Evolutionary conservation across 2,888 invertebrate species (phyloP), one percentile per base, ranked within the genome.

Genomic region (Drosophila nr. fundita): DNA sequence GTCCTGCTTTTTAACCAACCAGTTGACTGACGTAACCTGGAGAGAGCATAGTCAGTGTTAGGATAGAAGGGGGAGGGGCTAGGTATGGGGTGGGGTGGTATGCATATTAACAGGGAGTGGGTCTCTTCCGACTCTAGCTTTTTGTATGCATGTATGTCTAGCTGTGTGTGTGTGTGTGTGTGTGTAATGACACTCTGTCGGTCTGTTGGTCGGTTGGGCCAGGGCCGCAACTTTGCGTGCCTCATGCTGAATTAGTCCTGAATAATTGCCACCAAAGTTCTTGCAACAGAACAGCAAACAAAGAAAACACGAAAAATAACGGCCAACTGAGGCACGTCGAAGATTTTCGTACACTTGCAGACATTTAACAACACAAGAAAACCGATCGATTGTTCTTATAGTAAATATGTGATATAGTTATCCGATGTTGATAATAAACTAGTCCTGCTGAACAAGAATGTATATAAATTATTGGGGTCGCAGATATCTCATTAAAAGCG

Each of bases 181-280:
- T 13, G 64, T 65, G 73, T 54, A 87, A 83, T 87, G 83, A 87
- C 87, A 87, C 83, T 87, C 78, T 82, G 77, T 29, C 54, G 36
- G 34, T 27, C 10, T 82, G 76, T 65, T 58, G 73, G 71, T 65
- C 63, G 68, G 64, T 67, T 50, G 61, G 61, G 73, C 84, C 82
- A 74, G 82, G 76, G 79, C 68, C 82, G 62, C 45, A n/a, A 66
- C 83, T 76, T 85, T 78, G 85, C 87, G 83, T 81, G 87, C 74
- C 61, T 77, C 58, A 71, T 62, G 67, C 70, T 87, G 87, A 87
- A 80, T 84, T 80, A 87, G 82, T 87, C 69, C 78, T 85, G 78
- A 82, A 87, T 83, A 87, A 87, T 87, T 87, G 83, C 73, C 85
- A 86, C 67, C 75, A 83, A 80, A 80, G 68, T 71, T 73, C 70